phyloP scores from a whole-genome alignment of 2,113 vertebrate species.

The Ia io region DNA sequence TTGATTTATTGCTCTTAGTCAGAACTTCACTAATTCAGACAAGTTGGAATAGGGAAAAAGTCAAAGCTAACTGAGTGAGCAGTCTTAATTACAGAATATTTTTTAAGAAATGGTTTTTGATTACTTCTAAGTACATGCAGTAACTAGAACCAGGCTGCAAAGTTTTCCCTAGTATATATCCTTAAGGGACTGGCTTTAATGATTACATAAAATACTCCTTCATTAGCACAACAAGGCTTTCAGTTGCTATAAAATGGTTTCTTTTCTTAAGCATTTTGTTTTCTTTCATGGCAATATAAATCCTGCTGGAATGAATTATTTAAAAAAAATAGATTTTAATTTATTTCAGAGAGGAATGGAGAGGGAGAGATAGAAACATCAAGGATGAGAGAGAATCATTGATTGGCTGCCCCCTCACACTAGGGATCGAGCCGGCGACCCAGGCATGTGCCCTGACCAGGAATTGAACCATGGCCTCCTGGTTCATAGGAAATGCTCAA shows the following conservation, averaged over 20 bases:
- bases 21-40: not conserved
- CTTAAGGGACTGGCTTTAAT: slow-evolving; percentile 8
- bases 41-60: not conserved
- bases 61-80: not conserved
- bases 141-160: not conserved
- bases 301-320: not conserved
- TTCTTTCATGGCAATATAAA: not conserved
- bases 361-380: too few species aligned
- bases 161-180: not conserved
- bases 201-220: not conserved
- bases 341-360: too few species aligned
- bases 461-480: too few species aligned
- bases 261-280: not conserved
- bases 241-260: not conserved
- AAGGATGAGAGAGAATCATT: too few species aligned
- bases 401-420: too few species aligned
- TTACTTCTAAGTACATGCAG: not conserved
- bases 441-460: too few species aligned
- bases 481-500: too few species aligned
- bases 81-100: not conserved
- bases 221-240: not conserved
- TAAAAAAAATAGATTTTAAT: too few species aligned
- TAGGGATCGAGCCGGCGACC: too few species aligned
- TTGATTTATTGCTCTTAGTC: not conserved
- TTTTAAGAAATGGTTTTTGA: slow-evolving; percentile 15